Percentiles rank a stretch among this genome's conserved stretches.
These are phyloP conservation scores for Microtus agrestis DNA, from an alignment of 2,797 vertebrate species.

Conservation along the genomic window DNA sequence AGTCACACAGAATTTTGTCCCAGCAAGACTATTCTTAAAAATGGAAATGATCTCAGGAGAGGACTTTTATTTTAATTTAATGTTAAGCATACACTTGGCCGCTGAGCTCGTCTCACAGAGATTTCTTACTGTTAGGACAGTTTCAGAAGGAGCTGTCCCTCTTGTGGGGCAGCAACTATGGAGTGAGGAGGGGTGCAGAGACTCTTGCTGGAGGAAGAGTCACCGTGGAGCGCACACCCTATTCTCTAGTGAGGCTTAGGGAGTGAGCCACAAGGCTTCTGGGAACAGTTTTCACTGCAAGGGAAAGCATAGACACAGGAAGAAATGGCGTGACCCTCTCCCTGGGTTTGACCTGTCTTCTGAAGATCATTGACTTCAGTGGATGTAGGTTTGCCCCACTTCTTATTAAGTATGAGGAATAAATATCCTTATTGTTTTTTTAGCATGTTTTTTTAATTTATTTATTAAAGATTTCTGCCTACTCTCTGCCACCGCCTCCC, in stretches of 20 bases:
- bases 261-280: neutral
- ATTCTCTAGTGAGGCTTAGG: neutral
- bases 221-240: neutral
- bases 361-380: neutral
- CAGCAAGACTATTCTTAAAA: neutral
- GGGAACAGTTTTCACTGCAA: neutral
- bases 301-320: neutral
- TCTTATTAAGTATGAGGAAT: conserved; percentile 4
- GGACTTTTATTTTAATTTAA: neutral
- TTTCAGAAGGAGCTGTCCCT: neutral
- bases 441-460: too few relatives aligned
- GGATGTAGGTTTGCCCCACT: neutral
- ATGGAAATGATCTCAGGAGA: neutral
- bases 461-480: too few relatives aligned
- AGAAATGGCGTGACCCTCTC: neutral
- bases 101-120: neutral
- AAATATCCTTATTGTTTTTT: neutral
- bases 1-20: neutral
- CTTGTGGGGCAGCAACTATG: neutral
- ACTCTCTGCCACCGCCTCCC: too few relatives aligned
- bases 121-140: neutral
- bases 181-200: neutral
- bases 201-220: neutral
- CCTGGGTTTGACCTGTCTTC: neutral
- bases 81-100: neutral